phyloP scores from a whole-genome alignment of 2,888 invertebrate genomes.

The Caenorhabditis drosophilae region DNA sequence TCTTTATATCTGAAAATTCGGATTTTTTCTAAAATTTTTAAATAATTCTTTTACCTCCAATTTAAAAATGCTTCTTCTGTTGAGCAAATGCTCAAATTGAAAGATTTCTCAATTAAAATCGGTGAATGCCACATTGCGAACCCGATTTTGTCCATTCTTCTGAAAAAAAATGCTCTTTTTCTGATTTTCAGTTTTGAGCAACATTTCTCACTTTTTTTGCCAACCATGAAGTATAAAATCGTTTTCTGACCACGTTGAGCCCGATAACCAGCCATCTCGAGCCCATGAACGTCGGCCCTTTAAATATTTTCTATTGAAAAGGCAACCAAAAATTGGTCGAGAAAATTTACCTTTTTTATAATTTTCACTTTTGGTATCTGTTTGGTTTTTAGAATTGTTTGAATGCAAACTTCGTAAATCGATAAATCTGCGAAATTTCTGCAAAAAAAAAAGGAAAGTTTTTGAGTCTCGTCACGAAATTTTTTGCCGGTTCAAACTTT shows the following conservation, averaged over 20 bases:
- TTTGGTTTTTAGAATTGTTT: constrained; percentile 39
- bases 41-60: constrained; percentile 48
- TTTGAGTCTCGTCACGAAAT: too few species aligned
- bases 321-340: too few species aligned
- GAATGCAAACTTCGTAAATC: constrained; percentile 51
- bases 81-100: constrained; percentile 27
- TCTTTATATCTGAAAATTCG: too few species aligned
- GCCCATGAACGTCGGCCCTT: constrained; percentile 47
- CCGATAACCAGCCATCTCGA: constrained; percentile 53
- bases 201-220: constrained; percentile 51
- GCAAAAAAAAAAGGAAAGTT: too few species aligned
- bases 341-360: too few species aligned
- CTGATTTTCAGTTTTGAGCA: too few species aligned
- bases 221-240: constrained; percentile 58
- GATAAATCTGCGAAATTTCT: constrained; percentile 17
- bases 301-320: too few species aligned
- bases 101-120: constrained; percentile 16
- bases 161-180: constrained; percentile 32
- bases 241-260: constrained; percentile 35
- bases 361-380: constrained; percentile 29
- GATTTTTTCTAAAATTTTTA: too few species aligned
- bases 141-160: constrained; percentile 27
- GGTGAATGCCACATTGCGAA: constrained; percentile 53
- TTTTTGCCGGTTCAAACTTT: too few species aligned
- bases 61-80: constrained; percentile 16